Base-by-base conservation (phyloP, 92 coral and sea anemone genomes). In the Blastomussa wellsi region DNA sequence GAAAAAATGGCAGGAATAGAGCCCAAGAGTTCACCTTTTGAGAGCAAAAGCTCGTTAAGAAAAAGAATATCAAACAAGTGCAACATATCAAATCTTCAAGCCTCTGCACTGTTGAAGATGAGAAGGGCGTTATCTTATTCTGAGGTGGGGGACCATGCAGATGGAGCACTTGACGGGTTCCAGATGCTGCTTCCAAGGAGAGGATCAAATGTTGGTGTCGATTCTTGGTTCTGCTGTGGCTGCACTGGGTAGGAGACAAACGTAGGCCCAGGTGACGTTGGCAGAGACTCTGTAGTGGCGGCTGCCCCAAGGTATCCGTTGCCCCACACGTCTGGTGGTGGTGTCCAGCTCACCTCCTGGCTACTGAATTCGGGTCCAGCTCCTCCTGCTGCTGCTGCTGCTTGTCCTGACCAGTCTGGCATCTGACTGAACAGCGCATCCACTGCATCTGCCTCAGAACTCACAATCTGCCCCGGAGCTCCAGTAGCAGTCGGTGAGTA, bases 351-450 rank as follows among this genome's bases (percentile, higher is more conserved):
- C 22, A 81, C 73, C 32, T 90, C 92, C 5, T 89, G 89, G 16
- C 77, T 70, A 59, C 78, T 77, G 74, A 88, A 89, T 17, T 88
- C 60, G 8, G 86, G 59, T 69, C 79, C 80, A 10, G 84, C 81
- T 38, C 81, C 20, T 44, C 89, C 48, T 59, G 52, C 47, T 35
- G 84, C 20, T 36, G 84, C 22, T 59, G 91, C 51, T 53, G 48
- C 39, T 36, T 81, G 17, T 33, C 83, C 37, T 35, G 94, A 76
- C 85, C 88, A 82, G 85, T 90, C 82, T 26, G 92, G 94, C 48
- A 77, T 82, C 47, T 84, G 86, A 38, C 91, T 89, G 86, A 94
- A 92, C 86, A 94, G 64, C 16, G 98, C 93, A 76, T 94, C 98
- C 4, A 94, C 95, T 14, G 98, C 95, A 82, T 92, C 90, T 12